Evolutionary conservation across 2,888 invertebrate genomes (phyloP).

Genomic region (Macrosoma leucophasiata): DNA sequence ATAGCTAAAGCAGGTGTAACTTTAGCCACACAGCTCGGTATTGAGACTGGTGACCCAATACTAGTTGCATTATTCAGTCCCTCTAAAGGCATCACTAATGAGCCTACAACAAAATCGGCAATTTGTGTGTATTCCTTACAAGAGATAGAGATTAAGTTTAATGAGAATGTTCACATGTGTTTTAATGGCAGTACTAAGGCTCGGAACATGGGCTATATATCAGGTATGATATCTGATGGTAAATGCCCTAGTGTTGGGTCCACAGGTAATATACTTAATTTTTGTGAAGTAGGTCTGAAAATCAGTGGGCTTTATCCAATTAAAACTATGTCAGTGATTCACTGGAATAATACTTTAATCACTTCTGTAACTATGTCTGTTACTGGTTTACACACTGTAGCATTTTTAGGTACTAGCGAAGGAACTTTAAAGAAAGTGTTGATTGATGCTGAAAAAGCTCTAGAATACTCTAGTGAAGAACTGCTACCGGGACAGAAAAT

Average conservation of each 20-base stretch:
- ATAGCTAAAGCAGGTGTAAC: conserved; percentile 89
- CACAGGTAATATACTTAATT: conserved; percentile 92
- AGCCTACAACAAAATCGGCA: conserved; percentile 89
- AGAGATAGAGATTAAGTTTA: conserved; percentile 94
- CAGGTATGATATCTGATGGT: conserved; percentile 92
- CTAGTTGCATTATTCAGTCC: conserved; percentile 93
- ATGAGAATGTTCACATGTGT: conserved; percentile 98
- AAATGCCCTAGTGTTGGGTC: conserved; percentile 92
- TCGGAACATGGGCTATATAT: conserved; percentile 93
- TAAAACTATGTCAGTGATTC: conserved; percentile 82
- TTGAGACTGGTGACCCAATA: conserved; percentile 86
- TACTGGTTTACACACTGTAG: conserved; percentile 93
- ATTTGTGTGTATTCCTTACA: conserved; percentile 94
- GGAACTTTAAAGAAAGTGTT: conserved; percentile 91
- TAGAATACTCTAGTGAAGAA: conserved; percentile 90
- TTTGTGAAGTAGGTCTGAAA: conserved; percentile 94
- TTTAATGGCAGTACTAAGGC: conserved; percentile 96
- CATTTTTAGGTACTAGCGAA: conserved; percentile 92
- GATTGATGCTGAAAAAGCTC: conserved; percentile 78
- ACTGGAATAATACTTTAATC: conserved; percentile 86
- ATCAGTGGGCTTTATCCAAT: conserved; percentile 93
- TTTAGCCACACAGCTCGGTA: conserved; percentile 86
- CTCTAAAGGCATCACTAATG: conserved; percentile 90
- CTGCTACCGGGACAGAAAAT: conserved; percentile 87
- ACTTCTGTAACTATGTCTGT: conserved; percentile 91